A percentile compares a stretch with the other conserved stretches of the same genome.
Conservation (phyloP, 2,888 invertebrate species). For the Cinara cedri region DNA sequence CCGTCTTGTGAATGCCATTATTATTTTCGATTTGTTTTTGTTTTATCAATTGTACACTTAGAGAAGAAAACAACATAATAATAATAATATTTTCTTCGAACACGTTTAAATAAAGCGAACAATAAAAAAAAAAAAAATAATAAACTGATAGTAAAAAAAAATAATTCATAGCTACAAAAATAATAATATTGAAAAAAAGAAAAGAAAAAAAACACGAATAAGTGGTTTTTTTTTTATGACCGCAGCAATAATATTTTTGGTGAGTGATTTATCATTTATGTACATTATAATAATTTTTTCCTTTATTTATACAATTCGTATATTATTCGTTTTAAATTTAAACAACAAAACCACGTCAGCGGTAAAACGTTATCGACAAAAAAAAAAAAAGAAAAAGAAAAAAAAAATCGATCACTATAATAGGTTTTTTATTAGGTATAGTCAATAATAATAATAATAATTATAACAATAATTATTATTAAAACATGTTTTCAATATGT, state of each 20-base stretch:
- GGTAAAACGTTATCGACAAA: not conserved
- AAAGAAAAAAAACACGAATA: not conserved
- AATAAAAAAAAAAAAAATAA: not conserved
- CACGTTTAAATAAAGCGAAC: not conserved
- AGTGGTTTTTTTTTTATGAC: not conserved
- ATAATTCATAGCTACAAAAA: not conserved
- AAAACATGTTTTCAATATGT: too few relatives aligned
- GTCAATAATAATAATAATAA: too few relatives aligned
- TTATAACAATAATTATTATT: too few relatives aligned
- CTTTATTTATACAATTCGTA: not conserved
- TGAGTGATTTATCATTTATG: not conserved
- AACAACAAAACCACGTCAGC: constrained; percentile 15
- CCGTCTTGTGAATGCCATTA: not conserved
- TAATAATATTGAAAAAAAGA: not conserved
- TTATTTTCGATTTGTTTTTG: not conserved
- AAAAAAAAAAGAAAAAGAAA: not conserved
- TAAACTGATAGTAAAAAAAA: not conserved
- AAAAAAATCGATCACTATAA: constrained; percentile 16
- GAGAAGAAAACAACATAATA: not conserved
- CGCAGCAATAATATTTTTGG: not conserved
- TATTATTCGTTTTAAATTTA: too few relatives aligned
- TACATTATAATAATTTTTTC: not conserved
- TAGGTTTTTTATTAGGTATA: not conserved
- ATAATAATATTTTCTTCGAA: not conserved
- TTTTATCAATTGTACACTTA: not conserved